Conservation (phyloP, 2,797 vertebrate species). For the Potorous gilbertii region DNA sequence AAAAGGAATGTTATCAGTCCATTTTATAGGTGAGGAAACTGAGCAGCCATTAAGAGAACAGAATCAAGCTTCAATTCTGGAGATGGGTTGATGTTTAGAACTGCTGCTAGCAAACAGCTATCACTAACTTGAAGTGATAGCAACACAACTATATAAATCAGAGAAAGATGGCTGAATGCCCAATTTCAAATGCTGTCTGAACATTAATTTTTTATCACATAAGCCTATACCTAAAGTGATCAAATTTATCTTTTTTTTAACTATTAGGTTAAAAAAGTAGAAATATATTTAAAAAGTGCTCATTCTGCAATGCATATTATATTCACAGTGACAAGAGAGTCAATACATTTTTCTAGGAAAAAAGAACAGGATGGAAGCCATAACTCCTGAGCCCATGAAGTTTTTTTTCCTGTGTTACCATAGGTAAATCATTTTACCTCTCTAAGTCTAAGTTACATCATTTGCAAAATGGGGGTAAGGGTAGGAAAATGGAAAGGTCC, state of each 20-base stretch:
- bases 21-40: conserved; percentile 54
- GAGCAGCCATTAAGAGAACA: conserved; percentile 53
- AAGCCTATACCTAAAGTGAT: conserved; percentile 21
- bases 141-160: conserved; percentile 14
- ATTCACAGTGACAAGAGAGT: background rate
- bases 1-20: conserved; percentile 53
- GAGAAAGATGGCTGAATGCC: background rate
- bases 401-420: background rate
- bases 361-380: background rate
- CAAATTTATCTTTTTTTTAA: conserved; percentile 36
- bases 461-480: background rate
- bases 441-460: background rate
- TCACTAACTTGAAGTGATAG: conserved; percentile 30
- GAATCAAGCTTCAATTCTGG: background rate
- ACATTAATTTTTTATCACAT: conserved; percentile 26
- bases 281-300: background rate
- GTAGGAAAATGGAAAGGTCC: background rate
- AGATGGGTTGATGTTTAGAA: background rate
- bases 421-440: background rate
- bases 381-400: background rate
- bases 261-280: background rate
- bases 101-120: background rate
- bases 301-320: background rate
- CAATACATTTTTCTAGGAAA: background rate
- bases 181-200: background rate